These are phyloP conservation scores for Meta bourneti DNA, from an alignment of 2,888 invertebrate genomes.

Conservation along the genomic window DNA sequence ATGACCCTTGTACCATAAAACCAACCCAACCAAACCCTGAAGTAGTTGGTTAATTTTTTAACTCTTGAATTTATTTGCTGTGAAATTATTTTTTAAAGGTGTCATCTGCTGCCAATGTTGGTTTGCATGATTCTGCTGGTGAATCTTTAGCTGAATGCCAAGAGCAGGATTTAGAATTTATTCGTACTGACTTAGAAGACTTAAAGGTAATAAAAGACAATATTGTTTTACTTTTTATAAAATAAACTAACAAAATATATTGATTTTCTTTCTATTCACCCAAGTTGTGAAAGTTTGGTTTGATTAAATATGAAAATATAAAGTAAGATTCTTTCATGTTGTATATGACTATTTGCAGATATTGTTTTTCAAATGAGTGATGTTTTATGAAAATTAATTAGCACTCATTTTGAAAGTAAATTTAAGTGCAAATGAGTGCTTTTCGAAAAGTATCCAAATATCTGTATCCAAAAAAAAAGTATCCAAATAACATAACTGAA, in stretches of 20 bases:
- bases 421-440: no score
- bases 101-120: slow-evolving; percentile 80
- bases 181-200: slow-evolving; percentile 87
- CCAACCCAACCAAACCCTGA: no score
- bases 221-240: not conserved
- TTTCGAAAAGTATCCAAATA: no score
- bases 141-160: slow-evolving; percentile 87
- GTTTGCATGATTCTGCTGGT: slow-evolving; percentile 86
- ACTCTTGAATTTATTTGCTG: no score
- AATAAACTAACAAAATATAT: not conserved
- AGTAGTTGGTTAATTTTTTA: no score
- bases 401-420: no score
- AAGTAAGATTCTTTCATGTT: not conserved
- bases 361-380: not conserved
- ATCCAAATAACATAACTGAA: no score
- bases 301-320: not conserved
- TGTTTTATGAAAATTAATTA: no score
- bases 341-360: not conserved
- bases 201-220: slow-evolving; percentile 24
- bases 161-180: slow-evolving; percentile 93
- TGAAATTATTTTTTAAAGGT: slow-evolving; percentile 24
- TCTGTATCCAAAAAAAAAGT: no score
- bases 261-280: not conserved
- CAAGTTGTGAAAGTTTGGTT: not conserved
- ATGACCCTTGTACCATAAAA: no score